Percentiles rank a stretch among this genome's conserved stretches.
These are phyloP conservation scores for Pangasius sanitwongsei DNA, from an alignment of 2,797 vertebrate species.

Conservation along the genomic window DNA sequence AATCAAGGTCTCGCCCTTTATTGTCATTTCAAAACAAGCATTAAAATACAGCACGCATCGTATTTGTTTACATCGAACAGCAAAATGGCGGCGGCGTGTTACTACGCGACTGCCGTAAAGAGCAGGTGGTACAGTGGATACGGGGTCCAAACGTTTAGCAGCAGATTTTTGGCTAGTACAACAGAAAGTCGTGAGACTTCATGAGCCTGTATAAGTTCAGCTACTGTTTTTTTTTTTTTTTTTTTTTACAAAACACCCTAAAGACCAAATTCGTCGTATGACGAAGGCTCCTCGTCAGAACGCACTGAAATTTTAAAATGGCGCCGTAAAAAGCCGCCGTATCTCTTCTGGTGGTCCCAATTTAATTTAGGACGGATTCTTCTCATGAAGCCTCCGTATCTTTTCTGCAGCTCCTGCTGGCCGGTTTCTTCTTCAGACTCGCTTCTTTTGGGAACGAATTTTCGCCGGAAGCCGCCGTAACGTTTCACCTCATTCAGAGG, in stretches of 20 bases:
- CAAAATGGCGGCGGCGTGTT: constrained; percentile 48
- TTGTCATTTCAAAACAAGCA: constrained; percentile 74
- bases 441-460: constrained; percentile 84
- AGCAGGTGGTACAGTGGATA: constrained; percentile 22
- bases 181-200: constrained; percentile 27
- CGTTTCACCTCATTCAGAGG: constrained; percentile 75
- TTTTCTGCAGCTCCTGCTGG: constrained; percentile 85
- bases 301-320: constrained; percentile 91
- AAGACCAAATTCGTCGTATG: constrained; percentile 76
- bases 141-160: constrained; percentile 28
- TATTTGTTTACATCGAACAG: constrained; percentile 48
- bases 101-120: constrained; percentile 16
- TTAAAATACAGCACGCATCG: constrained; percentile 62
- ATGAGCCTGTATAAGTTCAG: constrained; percentile 61
- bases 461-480: constrained; percentile 91
- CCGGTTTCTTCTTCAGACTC: constrained; percentile 62
- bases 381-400: constrained; percentile 94
- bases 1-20: constrained; percentile 57
- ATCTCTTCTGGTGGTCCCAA: constrained; percentile 95
- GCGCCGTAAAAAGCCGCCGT: constrained; percentile 90
- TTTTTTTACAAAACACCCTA: constrained; percentile 63
- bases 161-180: constrained; percentile 33
- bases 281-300: constrained; percentile 83
- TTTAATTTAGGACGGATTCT: constrained; percentile 92
- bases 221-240: constrained; percentile 13